Conservation (phyloP, 2,888 invertebrate genomes). For the Euplagia quadripunctaria region DNA sequence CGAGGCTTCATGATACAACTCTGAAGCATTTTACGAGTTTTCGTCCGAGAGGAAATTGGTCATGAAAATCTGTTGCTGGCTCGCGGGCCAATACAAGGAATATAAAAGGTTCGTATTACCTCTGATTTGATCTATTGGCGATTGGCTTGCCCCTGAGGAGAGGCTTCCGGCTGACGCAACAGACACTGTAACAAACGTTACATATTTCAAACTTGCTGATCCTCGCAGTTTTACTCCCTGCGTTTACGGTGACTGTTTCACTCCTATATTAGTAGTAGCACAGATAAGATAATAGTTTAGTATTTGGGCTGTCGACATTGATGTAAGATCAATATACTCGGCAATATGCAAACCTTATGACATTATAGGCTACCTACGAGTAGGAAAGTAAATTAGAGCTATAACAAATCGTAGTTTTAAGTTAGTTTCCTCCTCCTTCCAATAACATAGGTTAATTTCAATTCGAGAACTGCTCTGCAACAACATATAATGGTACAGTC, state of each 20-base stretch:
- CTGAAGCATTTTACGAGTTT: too few relatives aligned
- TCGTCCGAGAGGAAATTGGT: too few relatives aligned
- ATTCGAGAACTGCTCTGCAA: background rate
- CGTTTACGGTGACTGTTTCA: background rate
- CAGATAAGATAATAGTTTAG: background rate
- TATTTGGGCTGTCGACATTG: background rate
- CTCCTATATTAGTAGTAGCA: too few relatives aligned
- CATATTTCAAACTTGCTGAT: background rate
- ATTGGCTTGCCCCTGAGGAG: slow-evolving; percentile 79
- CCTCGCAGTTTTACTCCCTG: background rate
- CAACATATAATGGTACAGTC: background rate
- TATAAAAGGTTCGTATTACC: slow-evolving; percentile 49
- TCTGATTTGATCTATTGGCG: slow-evolving; percentile 75
- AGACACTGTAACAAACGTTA: slow-evolving; percentile 59
- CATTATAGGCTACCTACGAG: background rate
- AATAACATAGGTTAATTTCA: background rate
- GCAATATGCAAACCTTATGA: background rate
- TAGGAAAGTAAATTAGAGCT: too few relatives aligned
- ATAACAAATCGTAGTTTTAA: background rate
- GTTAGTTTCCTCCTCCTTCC: too few relatives aligned
- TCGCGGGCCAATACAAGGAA: too few relatives aligned
- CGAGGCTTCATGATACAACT: too few relatives aligned
- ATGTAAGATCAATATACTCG: background rate
- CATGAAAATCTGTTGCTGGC: too few relatives aligned
- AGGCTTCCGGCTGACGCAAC: slow-evolving; percentile 78